These are phyloP conservation scores for Hippoglossus stenolepis DNA, from an alignment of 2,113 vertebrate genomes.

Conservation along the genomic window DNA sequence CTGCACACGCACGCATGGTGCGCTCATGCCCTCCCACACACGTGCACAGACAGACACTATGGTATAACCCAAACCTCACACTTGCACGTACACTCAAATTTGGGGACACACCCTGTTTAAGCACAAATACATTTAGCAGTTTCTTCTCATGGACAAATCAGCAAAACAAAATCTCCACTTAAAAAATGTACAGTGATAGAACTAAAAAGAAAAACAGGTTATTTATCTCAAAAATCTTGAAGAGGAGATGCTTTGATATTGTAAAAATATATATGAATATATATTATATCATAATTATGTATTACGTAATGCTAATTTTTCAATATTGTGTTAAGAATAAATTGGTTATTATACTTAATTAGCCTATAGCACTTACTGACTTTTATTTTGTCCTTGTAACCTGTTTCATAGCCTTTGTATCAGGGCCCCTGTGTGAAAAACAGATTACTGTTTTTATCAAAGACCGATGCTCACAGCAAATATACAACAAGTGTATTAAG, in stretches of 20 bases:
- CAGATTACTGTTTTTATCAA: slow-evolving; percentile 42
- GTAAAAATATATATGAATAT: not conserved
- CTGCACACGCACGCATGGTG: slow-evolving; percentile 31
- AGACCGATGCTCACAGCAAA: slow-evolving; percentile 34
- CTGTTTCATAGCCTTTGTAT: slow-evolving; percentile 42
- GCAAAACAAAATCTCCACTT: no score
- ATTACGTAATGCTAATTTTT: not conserved
- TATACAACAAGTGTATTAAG: slow-evolving; percentile 49
- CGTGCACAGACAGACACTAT: slow-evolving; percentile 21
- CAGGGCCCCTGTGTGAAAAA: slow-evolving; percentile 16
- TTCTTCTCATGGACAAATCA: no score
- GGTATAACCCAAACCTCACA: slow-evolving; percentile 38
- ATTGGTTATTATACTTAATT: slow-evolving; percentile 36
- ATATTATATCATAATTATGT: slow-evolving; percentile 2
- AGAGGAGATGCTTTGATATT: not conserved
- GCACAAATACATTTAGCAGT: not conserved
- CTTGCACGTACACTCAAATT: not conserved
- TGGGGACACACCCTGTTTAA: not conserved
- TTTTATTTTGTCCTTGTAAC: slow-evolving; percentile 39
- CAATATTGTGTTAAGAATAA: not conserved
- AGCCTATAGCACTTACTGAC: slow-evolving; percentile 32
- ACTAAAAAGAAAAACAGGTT: not conserved
- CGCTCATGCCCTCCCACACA: slow-evolving; percentile 46
- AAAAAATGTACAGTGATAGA: no score
- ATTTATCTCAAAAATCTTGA: no score